These are phyloP conservation scores for Nothobranchius furzeri DNA, from an alignment of 2,113 vertebrate genomes.

Conservation along the genomic window DNA sequence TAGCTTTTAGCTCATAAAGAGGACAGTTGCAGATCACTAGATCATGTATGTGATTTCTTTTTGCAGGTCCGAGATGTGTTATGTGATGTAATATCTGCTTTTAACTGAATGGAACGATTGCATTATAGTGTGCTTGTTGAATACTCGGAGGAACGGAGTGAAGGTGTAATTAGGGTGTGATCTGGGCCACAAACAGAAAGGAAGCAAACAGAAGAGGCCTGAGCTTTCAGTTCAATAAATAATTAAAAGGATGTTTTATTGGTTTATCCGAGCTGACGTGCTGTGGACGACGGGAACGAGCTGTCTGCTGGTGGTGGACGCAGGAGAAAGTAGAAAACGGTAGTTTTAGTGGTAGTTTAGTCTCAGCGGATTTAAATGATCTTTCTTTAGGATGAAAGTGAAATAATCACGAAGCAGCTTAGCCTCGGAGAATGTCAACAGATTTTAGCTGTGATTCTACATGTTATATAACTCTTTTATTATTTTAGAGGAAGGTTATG, in stretches of 20 bases:
- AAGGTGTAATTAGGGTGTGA: slow-evolving; percentile 28
- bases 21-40: slow-evolving; percentile 24
- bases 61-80: slow-evolving; percentile 43
- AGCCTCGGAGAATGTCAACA: slow-evolving; percentile 8
- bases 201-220: slow-evolving; percentile 35
- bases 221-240: slow-evolving; percentile 65
- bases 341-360: slow-evolving; percentile 32
- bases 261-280: slow-evolving; percentile 58
- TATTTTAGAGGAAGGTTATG: background rate
- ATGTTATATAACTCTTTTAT: background rate
- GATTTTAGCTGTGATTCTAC: background rate
- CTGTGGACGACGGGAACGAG: slow-evolving; percentile 59
- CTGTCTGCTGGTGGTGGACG: slow-evolving; percentile 66
- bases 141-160: slow-evolving; percentile 20
- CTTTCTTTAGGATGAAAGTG: slow-evolving; percentile 9
- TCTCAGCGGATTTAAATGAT: slow-evolving; percentile 26
- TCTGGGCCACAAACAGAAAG: slow-evolving; percentile 43
- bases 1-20: slow-evolving; percentile 45
- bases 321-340: slow-evolving; percentile 57
- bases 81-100: slow-evolving; percentile 54
- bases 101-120: slow-evolving; percentile 42
- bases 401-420: slow-evolving; percentile 10
- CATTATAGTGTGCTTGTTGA: slow-evolving; percentile 45
- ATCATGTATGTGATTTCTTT: slow-evolving; percentile 63
- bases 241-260: slow-evolving; percentile 73